Evolutionary conservation across 2,113 vertebrate species (phyloP).

Genomic region (Clarias macrocephalus): DNA sequence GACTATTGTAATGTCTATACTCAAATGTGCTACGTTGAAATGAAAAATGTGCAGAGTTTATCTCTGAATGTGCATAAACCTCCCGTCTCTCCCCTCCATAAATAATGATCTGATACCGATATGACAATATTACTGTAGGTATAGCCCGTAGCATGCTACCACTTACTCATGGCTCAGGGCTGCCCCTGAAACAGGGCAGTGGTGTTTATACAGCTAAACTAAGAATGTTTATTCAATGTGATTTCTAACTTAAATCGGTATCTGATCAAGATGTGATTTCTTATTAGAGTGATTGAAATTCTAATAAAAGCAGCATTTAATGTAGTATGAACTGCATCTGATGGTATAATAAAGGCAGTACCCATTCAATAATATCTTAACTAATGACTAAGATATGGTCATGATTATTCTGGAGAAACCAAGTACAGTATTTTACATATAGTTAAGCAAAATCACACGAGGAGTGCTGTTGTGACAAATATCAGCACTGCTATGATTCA

Average conservation of each 20-base stretch:
- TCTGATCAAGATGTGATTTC: background rate
- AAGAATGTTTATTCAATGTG: background rate
- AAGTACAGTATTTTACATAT: background rate
- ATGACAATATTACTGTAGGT: no score
- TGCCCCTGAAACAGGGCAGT: background rate
- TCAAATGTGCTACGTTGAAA: no score
- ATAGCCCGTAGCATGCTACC: background rate
- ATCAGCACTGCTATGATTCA: no score
- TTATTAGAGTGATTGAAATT: background rate
- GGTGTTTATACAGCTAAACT: background rate
- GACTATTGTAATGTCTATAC: background rate
- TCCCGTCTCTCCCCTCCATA: no score
- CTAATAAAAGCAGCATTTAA: background rate
- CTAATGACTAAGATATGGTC: background rate
- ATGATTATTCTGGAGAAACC: background rate
- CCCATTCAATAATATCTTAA: background rate
- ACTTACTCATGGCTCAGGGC: background rate
- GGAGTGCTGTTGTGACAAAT: no score
- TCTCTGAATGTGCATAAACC: no score
- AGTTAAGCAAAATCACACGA: no score
- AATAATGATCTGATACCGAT: no score
- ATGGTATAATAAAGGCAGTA: background rate
- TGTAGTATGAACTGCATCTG: background rate
- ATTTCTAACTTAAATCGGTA: background rate
- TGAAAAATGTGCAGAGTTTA: no score